A percentile compares a stretch with the other conserved stretches of the same genome.
These are phyloP conservation scores for Autographa gamma DNA, from an alignment of 2,888 invertebrate genomes.

Conservation along the genomic window DNA sequence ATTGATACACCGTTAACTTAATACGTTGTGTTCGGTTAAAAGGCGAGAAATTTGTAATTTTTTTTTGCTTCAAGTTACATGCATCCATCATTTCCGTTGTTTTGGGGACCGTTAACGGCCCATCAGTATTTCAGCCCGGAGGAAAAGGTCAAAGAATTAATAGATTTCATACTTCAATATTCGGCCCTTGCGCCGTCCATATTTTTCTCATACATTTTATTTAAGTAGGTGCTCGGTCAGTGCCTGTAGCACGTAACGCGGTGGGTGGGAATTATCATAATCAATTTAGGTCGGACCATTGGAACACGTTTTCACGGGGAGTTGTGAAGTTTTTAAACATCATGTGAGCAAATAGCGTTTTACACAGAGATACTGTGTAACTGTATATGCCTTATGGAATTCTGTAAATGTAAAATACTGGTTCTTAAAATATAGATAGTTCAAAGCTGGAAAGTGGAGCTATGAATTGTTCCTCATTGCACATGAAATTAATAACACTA, in stretches of 20 bases:
- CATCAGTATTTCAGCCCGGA: constrained; percentile 46
- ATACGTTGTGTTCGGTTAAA: constrained; percentile 76
- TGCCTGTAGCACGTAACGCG: constrained; percentile 16
- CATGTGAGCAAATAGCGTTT: constrained; percentile 1
- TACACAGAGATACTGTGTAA: no score
- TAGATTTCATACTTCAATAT: constrained; percentile 59
- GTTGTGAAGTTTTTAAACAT: constrained; percentile 1
- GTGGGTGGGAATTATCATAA: constrained; percentile 24
- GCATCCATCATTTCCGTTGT: constrained; percentile 64
- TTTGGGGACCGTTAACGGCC: constrained; percentile 64
- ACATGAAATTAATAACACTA: no score
- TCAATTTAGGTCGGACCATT: constrained; percentile 12
- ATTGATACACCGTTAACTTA: constrained; percentile 80
- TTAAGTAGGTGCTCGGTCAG: constrained; percentile 22
- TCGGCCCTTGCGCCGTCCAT: constrained; percentile 27
- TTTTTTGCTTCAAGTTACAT: constrained; percentile 65
- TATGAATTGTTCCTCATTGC: no score
- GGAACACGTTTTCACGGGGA: neutral
- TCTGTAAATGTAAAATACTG: no score
- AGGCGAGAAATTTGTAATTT: constrained; percentile 84
- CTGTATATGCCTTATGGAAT: no score
- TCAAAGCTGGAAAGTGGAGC: no score
- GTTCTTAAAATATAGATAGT: no score
- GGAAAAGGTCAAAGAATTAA: constrained; percentile 60
- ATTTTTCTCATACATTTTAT: constrained; percentile 12